Evolutionary conservation across 2,888 invertebrate species (phyloP).

Genomic region (Cantharis flavilabris): DNA sequence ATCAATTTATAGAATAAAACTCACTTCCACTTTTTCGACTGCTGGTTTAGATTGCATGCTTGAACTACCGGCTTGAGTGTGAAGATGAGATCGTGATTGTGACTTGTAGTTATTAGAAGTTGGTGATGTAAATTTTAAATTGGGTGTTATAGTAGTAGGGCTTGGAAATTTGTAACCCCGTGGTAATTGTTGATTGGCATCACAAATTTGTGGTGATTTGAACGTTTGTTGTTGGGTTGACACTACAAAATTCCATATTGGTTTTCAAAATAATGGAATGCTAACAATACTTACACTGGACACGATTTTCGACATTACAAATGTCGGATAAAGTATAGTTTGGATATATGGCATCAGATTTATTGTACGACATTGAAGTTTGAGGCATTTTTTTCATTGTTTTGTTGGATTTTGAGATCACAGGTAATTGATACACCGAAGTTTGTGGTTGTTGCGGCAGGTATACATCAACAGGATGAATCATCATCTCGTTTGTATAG

Average conservation of each 20-base stretch:
- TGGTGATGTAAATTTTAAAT: slow-evolving; percentile 51
- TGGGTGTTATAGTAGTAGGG: slow-evolving; percentile 39
- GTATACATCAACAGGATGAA: slow-evolving; percentile 31
- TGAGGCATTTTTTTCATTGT: slow-evolving; percentile 34
- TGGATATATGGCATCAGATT: slow-evolving; percentile 27
- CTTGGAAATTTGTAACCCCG: slow-evolving; percentile 48
- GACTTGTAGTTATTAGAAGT: slow-evolving; percentile 35
- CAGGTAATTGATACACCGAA: slow-evolving; percentile 46
- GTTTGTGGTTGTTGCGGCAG: slow-evolving; percentile 45
- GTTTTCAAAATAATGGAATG: not conserved
- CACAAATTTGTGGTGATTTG: slow-evolving; percentile 35
- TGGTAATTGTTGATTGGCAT: slow-evolving; percentile 30
- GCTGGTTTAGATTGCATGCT: not conserved
- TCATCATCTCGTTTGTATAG: slow-evolving; percentile 31
- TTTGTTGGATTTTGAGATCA: slow-evolving; percentile 45
- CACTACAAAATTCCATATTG: slow-evolving; percentile 1
- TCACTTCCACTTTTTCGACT: slow-evolving; percentile 12
- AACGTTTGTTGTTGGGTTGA: slow-evolving; percentile 20
- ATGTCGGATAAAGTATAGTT: slow-evolving; percentile 26
- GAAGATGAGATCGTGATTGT: slow-evolving; percentile 12
- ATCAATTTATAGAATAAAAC: not conserved
- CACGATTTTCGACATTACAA: slow-evolving; percentile 17
- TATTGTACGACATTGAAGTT: slow-evolving; percentile 20
- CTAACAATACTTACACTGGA: slow-evolving; percentile 25
- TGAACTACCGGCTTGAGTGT: slow-evolving; percentile 3